Percentiles rank a stretch among this genome's conserved stretches.
Conservation (phyloP, 2,888 invertebrate species). For the Stenodema calcarata region DNA sequence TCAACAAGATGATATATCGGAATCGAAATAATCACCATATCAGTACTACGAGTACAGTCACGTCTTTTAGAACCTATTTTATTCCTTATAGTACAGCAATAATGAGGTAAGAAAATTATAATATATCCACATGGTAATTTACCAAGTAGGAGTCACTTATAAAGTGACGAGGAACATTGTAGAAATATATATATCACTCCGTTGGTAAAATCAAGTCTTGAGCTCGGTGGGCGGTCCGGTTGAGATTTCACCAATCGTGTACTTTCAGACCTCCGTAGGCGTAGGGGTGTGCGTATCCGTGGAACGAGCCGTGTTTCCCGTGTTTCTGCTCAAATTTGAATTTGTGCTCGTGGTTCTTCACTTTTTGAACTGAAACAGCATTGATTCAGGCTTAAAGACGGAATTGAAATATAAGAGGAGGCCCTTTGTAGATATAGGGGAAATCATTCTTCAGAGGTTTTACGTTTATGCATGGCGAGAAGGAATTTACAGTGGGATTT, state of each 20-base stretch:
- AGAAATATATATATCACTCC: background rate
- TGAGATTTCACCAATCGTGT: background rate
- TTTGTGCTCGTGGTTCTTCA: conserved; percentile 37
- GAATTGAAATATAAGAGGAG: too few relatives aligned
- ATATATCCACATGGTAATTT: background rate
- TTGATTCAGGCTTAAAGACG: too few relatives aligned
- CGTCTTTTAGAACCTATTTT: too few relatives aligned
- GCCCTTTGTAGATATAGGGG: too few relatives aligned
- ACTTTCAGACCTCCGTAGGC: conserved; percentile 40
- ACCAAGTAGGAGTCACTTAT: background rate
- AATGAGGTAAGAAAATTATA: background rate
- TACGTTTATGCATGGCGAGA: too few relatives aligned
- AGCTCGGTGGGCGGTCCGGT: background rate
- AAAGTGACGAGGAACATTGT: background rate
- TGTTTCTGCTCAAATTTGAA: conserved; percentile 43
- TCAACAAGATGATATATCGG: too few relatives aligned
- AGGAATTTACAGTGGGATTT: too few relatives aligned
- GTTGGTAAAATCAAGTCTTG: background rate
- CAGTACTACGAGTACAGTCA: too few relatives aligned
- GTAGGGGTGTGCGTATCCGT: conserved; percentile 31
- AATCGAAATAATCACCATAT: too few relatives aligned
- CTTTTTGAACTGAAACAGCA: conserved; percentile 39
- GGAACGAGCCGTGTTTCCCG: conserved; percentile 30
- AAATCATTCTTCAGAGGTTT: too few relatives aligned
- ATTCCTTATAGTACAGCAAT: background rate